phyloP scores from a whole-genome alignment of 2,797 vertebrate genomes.

The Steatocranus sp. region DNA sequence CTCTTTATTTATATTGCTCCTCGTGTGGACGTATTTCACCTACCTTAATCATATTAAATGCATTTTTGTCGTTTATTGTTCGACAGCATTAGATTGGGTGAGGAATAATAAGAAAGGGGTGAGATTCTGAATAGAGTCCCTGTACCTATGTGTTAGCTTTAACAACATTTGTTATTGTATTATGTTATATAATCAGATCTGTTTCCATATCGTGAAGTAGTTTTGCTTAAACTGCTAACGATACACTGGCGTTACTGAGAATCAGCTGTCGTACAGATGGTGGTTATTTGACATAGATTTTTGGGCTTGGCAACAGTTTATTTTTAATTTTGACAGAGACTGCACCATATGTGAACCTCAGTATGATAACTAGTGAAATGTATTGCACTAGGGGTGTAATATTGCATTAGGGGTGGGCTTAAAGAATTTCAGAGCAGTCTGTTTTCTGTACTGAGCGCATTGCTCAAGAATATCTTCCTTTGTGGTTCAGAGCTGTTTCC shows the following conservation, averaged over 20 bases:
- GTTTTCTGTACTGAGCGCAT: neutral
- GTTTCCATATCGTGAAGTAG: slow-evolving; percentile 49
- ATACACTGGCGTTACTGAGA: slow-evolving; percentile 57
- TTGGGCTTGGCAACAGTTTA: slow-evolving; percentile 48
- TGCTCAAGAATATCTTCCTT: slow-evolving; percentile 9
- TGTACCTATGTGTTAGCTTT: slow-evolving; percentile 49
- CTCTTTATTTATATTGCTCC: neutral
- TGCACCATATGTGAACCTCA: slow-evolving; percentile 43
- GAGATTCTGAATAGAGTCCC: slow-evolving; percentile 59
- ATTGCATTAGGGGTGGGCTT: slow-evolving; percentile 27
- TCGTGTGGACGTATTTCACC: slow-evolving; percentile 54
- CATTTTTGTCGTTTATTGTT: slow-evolving; percentile 72
- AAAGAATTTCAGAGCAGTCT: slow-evolving; percentile 28
- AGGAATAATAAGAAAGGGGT: slow-evolving; percentile 59
- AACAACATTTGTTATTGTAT: slow-evolving; percentile 66
- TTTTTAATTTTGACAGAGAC: slow-evolving; percentile 50
- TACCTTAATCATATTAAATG: slow-evolving; percentile 37
- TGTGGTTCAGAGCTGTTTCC: slow-evolving; percentile 32
- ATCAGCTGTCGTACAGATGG: slow-evolving; percentile 45
- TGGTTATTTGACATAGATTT: slow-evolving; percentile 58
- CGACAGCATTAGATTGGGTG: slow-evolving; percentile 59
- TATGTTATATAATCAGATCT: slow-evolving; percentile 64
- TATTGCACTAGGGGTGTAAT: slow-evolving; percentile 22
- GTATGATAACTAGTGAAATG: slow-evolving; percentile 35
- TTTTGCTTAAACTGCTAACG: slow-evolving; percentile 45